Base-by-base conservation (phyloP, 2,797 vertebrate species). In the Pangasius krempfi region DNA sequence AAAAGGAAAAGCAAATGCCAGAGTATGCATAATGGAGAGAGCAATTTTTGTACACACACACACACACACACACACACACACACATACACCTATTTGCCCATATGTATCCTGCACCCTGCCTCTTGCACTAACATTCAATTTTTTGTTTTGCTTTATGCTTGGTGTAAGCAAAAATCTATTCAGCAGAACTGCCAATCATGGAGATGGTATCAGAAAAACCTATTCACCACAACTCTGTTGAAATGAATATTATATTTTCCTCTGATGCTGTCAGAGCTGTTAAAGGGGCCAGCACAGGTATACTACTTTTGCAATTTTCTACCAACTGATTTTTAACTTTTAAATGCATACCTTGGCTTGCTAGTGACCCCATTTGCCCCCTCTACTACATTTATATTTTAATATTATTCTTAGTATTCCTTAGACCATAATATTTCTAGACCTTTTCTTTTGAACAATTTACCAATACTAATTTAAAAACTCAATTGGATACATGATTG, bases 111-210 rank as follows among this genome's bases (percentile, higher is more conserved):
- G 6, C 12, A 72, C 86, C 10, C 14, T 40, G 30, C 64, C 18
- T 73, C n/a, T 50, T 33, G 54, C n/a, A 62, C n/a, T 82, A 40
- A 88, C 27, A 72, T 86, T 73, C 37, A 56, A 50, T 90, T 58
- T 85, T 44, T 73, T 56, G 78, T 85, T 50, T 89, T 13, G 85
- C 81, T 89, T 84, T 72, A n/a, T 16, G 50, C 78, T 70, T 72
- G 73, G 66, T 89, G 64, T 76, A 86, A 88, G 68, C 87, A 87
- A 83, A 91, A 86, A 40, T 52, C 76, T 37, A 52, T 75, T 84
- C 87, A 88, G 70, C 78, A 83, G 78, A 86, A 70, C 79, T 86
- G 70, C 47, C 88, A 87, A 22, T 84, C 62, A 85, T 22, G 44
- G 2, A 87, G 83, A 85, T 86, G n/a, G 54, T 47, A 58, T 62